Evolutionary conservation across 1,140 invertebrate species (phyloP).

Genomic region (Zelostemma sp.): DNA sequence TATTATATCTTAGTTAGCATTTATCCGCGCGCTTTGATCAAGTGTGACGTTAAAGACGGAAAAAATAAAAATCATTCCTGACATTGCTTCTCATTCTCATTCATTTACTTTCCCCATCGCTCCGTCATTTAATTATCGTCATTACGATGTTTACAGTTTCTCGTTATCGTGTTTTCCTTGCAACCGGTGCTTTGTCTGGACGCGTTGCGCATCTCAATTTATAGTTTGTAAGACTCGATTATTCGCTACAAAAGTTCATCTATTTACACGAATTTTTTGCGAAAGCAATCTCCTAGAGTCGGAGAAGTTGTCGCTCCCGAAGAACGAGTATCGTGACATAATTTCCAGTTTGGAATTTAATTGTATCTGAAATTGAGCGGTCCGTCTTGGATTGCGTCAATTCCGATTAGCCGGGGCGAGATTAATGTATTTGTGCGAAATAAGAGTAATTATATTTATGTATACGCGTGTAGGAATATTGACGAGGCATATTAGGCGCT

Average conservation of each 20-base stretch:
- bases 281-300: no score
- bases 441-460: slow-evolving; percentile 11
- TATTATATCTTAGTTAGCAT: neutral
- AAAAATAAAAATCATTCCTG: slow-evolving; percentile 3
- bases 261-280: neutral
- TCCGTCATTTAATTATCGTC: slow-evolving; percentile 34
- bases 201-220: slow-evolving; percentile 20
- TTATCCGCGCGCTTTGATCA: neutral
- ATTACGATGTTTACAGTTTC: slow-evolving; percentile 37
- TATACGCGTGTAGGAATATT: neutral
- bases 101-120: slow-evolving; percentile 24
- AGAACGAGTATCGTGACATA: no score
- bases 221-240: slow-evolving; percentile 10
- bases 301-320: no score
- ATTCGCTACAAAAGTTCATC: slow-evolving; percentile 8
- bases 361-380: slow-evolving; percentile 13
- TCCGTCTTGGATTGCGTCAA: slow-evolving; percentile 22
- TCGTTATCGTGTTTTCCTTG: slow-evolving; percentile 38
- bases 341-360: slow-evolving; percentile 13
- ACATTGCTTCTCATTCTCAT: slow-evolving; percentile 18
- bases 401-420: slow-evolving; percentile 19
- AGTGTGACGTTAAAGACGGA: neutral
- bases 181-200: slow-evolving; percentile 25
- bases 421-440: slow-evolving; percentile 31
- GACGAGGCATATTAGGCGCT: slow-evolving; percentile 9